phyloP scores from a whole-genome alignment of 2,113 vertebrate species.

The Paramormyrops kingsleyae region DNA sequence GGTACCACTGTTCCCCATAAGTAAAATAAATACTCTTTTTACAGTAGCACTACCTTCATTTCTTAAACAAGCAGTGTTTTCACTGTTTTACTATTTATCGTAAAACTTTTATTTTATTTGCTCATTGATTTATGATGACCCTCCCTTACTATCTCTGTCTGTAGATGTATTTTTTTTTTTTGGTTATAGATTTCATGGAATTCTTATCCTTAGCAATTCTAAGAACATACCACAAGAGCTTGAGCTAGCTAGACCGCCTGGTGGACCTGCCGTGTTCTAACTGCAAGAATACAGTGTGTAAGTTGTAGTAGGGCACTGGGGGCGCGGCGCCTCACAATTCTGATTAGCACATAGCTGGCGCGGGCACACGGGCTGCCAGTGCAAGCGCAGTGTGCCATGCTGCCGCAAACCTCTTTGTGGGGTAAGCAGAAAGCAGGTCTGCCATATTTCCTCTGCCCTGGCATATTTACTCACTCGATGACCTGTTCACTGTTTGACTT shows the following conservation, averaged over 20 bases:
- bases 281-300: background rate
- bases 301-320: background rate
- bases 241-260: background rate
- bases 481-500: background rate
- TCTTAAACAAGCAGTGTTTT: background rate
- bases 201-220: background rate
- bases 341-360: background rate
- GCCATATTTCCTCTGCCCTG: background rate
- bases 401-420: background rate
- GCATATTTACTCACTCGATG: background rate
- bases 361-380: background rate
- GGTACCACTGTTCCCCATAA: background rate
- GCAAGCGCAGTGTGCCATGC: background rate
- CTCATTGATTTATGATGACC: background rate
- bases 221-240: background rate
- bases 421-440: background rate
- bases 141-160: background rate
- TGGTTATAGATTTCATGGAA: background rate
- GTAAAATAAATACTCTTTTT: background rate
- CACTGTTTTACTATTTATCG: background rate
- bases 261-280: background rate
- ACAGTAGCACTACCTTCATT: background rate
- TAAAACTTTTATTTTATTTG: background rate
- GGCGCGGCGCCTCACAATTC: background rate
- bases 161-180: background rate